Conservation (phyloP, 2,888 invertebrate genomes). For the Alsophila aescularia region DNA sequence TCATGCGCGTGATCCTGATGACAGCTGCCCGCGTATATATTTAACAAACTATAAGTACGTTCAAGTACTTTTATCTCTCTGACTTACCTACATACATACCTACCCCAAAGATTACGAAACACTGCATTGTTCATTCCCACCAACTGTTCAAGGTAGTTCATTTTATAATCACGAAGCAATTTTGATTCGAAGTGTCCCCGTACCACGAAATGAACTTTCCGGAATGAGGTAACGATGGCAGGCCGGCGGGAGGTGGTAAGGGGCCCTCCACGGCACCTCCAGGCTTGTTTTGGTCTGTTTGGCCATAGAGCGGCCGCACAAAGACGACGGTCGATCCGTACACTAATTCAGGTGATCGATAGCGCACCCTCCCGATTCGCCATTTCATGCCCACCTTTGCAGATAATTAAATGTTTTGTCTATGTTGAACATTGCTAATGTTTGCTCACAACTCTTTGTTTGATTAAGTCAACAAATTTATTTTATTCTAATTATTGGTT, state of each 20-base stretch:
- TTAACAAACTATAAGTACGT: too few species aligned
- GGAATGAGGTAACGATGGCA: constrained; percentile 68
- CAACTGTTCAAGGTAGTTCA: constrained; percentile 23
- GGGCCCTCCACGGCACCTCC: constrained; percentile 31
- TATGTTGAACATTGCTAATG: constrained; percentile 13
- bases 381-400: constrained; percentile 73
- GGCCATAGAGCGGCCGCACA: constrained; percentile 80
- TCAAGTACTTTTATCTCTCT: too few species aligned
- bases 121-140: constrained; percentile 11
- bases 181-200: constrained; percentile 54
- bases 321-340: constrained; percentile 83
- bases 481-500: too few species aligned
- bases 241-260: constrained; percentile 54
- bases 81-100: background rate
- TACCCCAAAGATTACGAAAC: background rate
- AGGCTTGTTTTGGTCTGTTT: constrained; percentile 84
- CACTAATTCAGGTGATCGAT: constrained; percentile 85
- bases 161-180: constrained; percentile 40
- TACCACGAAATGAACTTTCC: constrained; percentile 60
- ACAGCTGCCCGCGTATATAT: too few species aligned
- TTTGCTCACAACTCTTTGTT: background rate
- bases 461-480: background rate
- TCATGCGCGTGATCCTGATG: too few species aligned
- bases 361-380: constrained; percentile 76
- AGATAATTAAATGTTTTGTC: constrained; percentile 72